These are phyloP conservation scores for Amyelois transitella DNA, from an alignment of 1,140 invertebrate genomes.

Conservation along the genomic window DNA sequence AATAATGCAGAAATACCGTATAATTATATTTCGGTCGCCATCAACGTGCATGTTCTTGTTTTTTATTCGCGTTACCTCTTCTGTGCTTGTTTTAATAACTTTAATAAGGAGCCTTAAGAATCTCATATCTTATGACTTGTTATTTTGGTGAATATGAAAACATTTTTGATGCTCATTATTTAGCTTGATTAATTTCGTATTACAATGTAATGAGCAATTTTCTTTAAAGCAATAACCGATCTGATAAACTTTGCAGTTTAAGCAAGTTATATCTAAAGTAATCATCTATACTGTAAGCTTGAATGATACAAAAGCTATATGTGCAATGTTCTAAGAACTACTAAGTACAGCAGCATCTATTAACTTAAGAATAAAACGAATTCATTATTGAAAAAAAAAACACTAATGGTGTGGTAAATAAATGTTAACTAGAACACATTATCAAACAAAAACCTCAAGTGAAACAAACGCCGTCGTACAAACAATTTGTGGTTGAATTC, in stretches of 20 bases:
- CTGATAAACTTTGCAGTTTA: too few relatives aligned
- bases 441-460: not conserved
- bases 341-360: too few relatives aligned
- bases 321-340: too few relatives aligned
- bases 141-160: slow-evolving; percentile 5
- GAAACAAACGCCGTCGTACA: not conserved
- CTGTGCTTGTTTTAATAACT: slow-evolving; percentile 23
- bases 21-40: slow-evolving; percentile 47
- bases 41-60: slow-evolving; percentile 36
- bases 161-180: not conserved
- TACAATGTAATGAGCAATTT: not conserved
- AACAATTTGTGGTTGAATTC: not conserved
- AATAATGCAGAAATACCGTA: slow-evolving; percentile 45
- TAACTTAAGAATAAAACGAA: too few relatives aligned
- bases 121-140: slow-evolving; percentile 14
- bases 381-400: too few relatives aligned
- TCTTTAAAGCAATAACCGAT: too few relatives aligned
- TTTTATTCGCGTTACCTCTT: slow-evolving; percentile 21
- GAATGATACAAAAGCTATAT: too few relatives aligned
- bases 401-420: too few relatives aligned
- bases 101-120: slow-evolving; percentile 26
- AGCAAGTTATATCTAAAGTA: too few relatives aligned
- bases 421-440: not conserved
- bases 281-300: too few relatives aligned
- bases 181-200: not conserved